A percentile compares a stretch with the other conserved stretches of the same genome.
Conservation (phyloP, 2,797 vertebrate species). For the Smutsia temminckii region DNA sequence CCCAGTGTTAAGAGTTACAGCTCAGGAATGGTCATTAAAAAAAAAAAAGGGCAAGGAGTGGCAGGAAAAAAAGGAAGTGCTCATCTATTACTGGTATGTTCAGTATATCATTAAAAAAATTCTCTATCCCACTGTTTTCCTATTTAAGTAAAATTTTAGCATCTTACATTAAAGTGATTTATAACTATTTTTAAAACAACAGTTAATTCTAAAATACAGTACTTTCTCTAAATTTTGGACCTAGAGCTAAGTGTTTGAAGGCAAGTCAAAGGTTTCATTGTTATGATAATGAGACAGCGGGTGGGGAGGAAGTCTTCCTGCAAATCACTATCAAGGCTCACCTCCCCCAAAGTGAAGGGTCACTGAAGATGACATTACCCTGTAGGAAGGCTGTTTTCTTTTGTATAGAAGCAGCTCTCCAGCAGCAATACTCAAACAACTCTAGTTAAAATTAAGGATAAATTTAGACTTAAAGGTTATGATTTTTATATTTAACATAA, state of each 20-base stretch:
- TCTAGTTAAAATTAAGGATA: conserved; percentile 47
- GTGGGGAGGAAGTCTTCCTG: conserved; percentile 46
- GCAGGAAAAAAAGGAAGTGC: neutral
- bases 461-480: conserved; percentile 47
- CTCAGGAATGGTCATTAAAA: neutral
- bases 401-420: neutral
- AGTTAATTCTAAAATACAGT: conserved; percentile 15
- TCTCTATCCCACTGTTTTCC: neutral
- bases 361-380: neutral
- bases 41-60: neutral
- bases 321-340: conserved; percentile 45
- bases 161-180: conserved; percentile 36
- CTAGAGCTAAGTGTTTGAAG: neutral
- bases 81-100: neutral
- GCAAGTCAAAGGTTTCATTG: conserved; percentile 51
- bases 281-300: conserved; percentile 40
- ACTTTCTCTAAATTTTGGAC: conserved; percentile 28
- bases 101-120: conserved; percentile 24
- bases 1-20: neutral
- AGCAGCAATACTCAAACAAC: conserved; percentile 25
- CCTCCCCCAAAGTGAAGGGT: conserved; percentile 28
- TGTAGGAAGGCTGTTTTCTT: neutral
- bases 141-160: conserved; percentile 48
- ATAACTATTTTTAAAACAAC: conserved; percentile 34
- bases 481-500: conserved; percentile 62